Evolutionary conservation across 1,140 invertebrate species (phyloP).

Genomic region (Varroa destructor): DNA sequence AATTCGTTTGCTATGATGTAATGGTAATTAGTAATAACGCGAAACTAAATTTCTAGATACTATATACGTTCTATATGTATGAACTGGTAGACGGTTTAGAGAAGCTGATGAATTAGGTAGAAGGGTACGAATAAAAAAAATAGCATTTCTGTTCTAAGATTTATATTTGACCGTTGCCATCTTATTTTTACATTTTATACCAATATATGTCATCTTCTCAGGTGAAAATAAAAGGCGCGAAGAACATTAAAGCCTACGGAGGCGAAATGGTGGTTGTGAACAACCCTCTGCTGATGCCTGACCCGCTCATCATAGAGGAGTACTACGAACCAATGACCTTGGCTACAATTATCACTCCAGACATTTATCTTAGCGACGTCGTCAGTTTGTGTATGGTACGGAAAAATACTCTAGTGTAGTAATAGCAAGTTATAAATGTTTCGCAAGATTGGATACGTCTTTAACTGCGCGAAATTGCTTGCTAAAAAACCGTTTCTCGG

Average conservation of each 20-base stretch:
- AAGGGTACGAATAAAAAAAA: too few relatives aligned
- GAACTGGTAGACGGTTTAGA: too few relatives aligned
- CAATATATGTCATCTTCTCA: constrained; percentile 32
- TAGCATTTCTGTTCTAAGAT: neutral
- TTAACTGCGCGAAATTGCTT: neutral
- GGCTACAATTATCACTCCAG: constrained; percentile 77
- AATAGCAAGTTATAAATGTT: neutral
- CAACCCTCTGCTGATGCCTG: constrained; percentile 69
- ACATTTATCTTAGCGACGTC: constrained; percentile 42
- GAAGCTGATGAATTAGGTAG: too few relatives aligned
- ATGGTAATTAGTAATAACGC: too few relatives aligned
- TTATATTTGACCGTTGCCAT: neutral
- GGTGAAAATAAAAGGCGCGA: constrained; percentile 55
- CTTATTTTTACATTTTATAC: constrained; percentile 27
- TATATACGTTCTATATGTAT: too few relatives aligned
- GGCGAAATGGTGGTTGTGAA: constrained; percentile 57
- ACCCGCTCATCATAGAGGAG: constrained; percentile 52
- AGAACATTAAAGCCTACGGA: constrained; percentile 55
- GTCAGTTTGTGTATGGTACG: constrained; percentile 42
- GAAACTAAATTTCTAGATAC: too few relatives aligned
- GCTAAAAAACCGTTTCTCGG: too few relatives aligned
- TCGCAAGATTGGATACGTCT: neutral
- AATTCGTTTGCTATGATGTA: too few relatives aligned
- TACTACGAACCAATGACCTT: constrained; percentile 73
- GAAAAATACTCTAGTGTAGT: too few relatives aligned